These are phyloP conservation scores for Stichodactyla helianthus DNA, from an alignment of 64 coral and sea anemone species.

Conservation along the genomic window DNA sequence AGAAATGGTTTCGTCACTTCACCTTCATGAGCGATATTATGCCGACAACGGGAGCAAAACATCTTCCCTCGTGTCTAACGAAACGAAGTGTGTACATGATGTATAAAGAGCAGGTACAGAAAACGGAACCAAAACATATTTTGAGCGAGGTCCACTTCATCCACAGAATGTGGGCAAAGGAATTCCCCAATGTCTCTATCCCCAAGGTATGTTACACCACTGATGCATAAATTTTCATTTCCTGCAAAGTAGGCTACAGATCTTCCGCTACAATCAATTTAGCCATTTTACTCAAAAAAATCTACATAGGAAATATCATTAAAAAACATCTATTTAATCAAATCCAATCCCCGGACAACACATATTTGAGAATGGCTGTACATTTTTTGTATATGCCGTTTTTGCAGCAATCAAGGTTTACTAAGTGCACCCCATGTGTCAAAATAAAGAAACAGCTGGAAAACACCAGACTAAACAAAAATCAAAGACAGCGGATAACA, in stretches of 20 bases:
- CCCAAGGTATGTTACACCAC: too few relatives aligned
- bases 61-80: background rate
- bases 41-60: background rate
- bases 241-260: too few relatives aligned
- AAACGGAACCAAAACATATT: background rate
- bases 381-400: background rate
- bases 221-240: too few relatives aligned
- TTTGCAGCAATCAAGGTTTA: conserved; percentile 1
- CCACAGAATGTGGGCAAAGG: background rate
- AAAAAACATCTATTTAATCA: background rate
- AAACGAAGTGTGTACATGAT: background rate
- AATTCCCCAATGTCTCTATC: background rate
- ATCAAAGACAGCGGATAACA: background rate
- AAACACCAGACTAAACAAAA: background rate
- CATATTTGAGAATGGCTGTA: background rate
- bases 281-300: too few relatives aligned
- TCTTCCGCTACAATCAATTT: too few relatives aligned
- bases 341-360: background rate
- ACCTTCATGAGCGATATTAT: background rate
- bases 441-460: background rate
- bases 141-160: background rate
- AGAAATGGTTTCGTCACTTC: background rate
- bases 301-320: too few relatives aligned
- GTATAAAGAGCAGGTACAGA: background rate
- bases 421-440: background rate